Percentiles rank a stretch among this genome's conserved stretches.
These are phyloP conservation scores for Grammatotria lemairii DNA, from an alignment of 2,113 vertebrate genomes.

Conservation along the genomic window DNA sequence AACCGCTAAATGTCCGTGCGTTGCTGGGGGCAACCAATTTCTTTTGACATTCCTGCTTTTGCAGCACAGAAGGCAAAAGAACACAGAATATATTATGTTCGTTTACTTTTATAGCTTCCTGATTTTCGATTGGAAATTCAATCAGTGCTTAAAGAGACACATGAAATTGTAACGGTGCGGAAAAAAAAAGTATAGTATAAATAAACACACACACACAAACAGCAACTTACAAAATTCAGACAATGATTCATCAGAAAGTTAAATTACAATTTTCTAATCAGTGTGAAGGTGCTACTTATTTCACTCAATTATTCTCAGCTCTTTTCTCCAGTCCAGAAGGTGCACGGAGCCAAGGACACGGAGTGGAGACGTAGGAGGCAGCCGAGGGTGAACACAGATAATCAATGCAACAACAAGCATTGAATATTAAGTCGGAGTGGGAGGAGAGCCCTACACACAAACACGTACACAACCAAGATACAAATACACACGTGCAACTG, in stretches of 20 bases:
- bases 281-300: not conserved
- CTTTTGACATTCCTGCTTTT: not conserved
- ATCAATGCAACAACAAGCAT: conserved; percentile 54
- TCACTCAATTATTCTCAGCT: not conserved
- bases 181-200: not conserved
- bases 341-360: conserved; percentile 26
- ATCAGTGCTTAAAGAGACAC: not conserved
- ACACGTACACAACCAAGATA: not conserved
- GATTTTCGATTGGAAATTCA: not conserved
- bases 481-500: not conserved
- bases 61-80: not conserved
- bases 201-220: not conserved
- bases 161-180: not conserved
- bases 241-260: not conserved
- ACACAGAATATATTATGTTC: not conserved
- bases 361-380: conserved; percentile 30
- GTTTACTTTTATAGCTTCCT: not conserved
- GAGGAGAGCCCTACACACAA: conserved; percentile 21
- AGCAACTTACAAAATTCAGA: not conserved
- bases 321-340: conserved; percentile 9
- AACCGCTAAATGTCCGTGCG: not conserved
- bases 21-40: not conserved
- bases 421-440: conserved; percentile 54
- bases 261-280: not conserved
- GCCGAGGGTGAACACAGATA: conserved; percentile 28